These are phyloP conservation scores for Cyclargus thomasi DNA, from an alignment of 1,140 invertebrate species.

Conservation along the genomic window DNA sequence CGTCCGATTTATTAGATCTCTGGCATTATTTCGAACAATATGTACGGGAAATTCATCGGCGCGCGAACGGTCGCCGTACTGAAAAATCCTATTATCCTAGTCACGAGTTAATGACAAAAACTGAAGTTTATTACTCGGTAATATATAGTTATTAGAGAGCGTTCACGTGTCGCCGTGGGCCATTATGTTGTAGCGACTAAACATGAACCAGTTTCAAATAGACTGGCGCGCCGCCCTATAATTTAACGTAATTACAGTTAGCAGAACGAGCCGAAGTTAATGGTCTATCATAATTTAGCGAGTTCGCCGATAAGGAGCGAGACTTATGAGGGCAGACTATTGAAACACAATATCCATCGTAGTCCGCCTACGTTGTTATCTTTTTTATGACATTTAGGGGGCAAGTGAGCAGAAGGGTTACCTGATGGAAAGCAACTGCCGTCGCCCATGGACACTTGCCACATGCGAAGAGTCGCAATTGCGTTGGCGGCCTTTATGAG, in stretches of 20 bases:
- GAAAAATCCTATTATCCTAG: neutral
- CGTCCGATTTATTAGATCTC: neutral
- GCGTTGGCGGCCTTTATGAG: too few species aligned
- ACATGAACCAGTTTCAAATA: conserved; percentile 3
- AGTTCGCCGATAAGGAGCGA: conserved; percentile 8
- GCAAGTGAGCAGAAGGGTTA: too few species aligned
- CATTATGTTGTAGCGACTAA: neutral
- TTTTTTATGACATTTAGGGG: too few species aligned
- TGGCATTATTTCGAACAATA: neutral
- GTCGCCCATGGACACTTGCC: too few species aligned
- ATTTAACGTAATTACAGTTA: conserved; percentile 11
- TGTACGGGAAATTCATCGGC: neutral
- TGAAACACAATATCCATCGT: conserved; percentile 5
- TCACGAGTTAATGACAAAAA: neutral
- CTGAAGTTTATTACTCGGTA: neutral
- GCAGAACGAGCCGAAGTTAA: conserved; percentile 12
- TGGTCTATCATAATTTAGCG: conserved; percentile 9
- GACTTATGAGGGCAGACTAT: neutral
- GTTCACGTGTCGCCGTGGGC: neutral
- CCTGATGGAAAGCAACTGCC: too few species aligned
- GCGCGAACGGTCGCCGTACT: neutral
- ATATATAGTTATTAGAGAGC: neutral
- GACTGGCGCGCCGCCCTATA: neutral
- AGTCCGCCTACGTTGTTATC: too few species aligned
- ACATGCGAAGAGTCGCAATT: too few species aligned